A percentile compares a stretch with the other conserved stretches of the same genome.
Conservation (phyloP, 2,888 invertebrate genomes). For the Stegana nigrithorax region DNA sequence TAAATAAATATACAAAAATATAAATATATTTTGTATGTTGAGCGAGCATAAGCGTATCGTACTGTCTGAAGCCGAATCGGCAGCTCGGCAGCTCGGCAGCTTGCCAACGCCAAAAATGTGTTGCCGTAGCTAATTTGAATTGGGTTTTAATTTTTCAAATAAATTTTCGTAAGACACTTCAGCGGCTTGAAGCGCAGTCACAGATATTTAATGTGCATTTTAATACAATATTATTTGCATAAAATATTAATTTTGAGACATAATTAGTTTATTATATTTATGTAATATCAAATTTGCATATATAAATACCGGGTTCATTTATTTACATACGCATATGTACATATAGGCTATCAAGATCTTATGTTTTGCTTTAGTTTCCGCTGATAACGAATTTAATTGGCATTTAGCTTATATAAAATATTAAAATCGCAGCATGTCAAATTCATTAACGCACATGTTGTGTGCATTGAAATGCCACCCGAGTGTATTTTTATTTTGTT, state of each 20-base stretch:
- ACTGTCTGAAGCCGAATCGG: constrained; percentile 2
- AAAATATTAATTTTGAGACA: constrained; percentile 37
- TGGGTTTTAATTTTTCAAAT: constrained; percentile 48
- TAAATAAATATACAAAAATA: neutral
- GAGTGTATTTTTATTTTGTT: too few relatives aligned
- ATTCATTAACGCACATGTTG: neutral
- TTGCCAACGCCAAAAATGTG: constrained; percentile 7
- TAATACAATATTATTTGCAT: constrained; percentile 33
- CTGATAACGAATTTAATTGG: too few relatives aligned
- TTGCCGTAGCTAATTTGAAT: constrained; percentile 44
- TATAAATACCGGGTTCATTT: too few relatives aligned
- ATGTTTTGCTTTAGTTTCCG: too few relatives aligned
- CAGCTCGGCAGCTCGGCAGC: constrained; percentile 1
- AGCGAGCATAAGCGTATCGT: too few relatives aligned
- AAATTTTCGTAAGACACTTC: constrained; percentile 10
- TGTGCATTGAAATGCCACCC: neutral
- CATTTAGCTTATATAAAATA: too few relatives aligned
- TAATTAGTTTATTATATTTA: constrained; percentile 46
- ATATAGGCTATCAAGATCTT: too few relatives aligned
- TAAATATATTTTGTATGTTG: too few relatives aligned
- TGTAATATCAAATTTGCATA: constrained; percentile 17
- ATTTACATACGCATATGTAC: neutral
- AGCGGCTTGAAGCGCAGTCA: constrained; percentile 32
- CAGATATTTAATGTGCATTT: constrained; percentile 29
- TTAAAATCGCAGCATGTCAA: too few relatives aligned